These are phyloP conservation scores for Ivindomyrus marchei DNA, from an alignment of 2,113 vertebrate species.

Conservation along the genomic window DNA sequence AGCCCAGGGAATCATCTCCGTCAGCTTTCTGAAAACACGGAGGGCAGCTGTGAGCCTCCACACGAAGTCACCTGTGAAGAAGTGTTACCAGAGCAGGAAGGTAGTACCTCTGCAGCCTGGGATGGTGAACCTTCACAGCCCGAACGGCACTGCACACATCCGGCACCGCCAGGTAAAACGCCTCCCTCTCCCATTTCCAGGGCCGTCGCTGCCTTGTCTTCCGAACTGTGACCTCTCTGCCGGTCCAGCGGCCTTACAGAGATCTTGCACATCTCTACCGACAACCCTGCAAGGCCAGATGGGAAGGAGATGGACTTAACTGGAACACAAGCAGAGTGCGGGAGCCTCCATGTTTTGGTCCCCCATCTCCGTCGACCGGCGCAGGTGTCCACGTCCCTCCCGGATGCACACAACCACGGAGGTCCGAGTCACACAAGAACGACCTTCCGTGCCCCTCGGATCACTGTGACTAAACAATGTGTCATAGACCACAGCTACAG, in stretches of 20 bases:
- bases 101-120: background rate
- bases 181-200: background rate
- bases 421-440: background rate
- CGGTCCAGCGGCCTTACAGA: background rate
- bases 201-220: background rate
- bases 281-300: background rate
- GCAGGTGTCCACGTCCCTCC: background rate
- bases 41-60: background rate
- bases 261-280: background rate
- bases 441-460: background rate
- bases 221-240: background rate
- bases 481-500: background rate
- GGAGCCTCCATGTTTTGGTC: background rate
- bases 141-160: background rate
- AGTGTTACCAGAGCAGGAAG: background rate
- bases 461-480: slow-evolving; percentile 1
- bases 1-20: too few relatives aligned
- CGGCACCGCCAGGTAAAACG: too few relatives aligned
- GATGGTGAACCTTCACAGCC: background rate
- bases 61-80: background rate
- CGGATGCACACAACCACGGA: background rate
- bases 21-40: background rate
- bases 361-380: background rate
- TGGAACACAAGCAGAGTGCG: background rate
- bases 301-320: background rate